Evolutionary conservation across 2,797 vertebrate species (phyloP).

Genomic region (Ataeniobius toweri): DNA sequence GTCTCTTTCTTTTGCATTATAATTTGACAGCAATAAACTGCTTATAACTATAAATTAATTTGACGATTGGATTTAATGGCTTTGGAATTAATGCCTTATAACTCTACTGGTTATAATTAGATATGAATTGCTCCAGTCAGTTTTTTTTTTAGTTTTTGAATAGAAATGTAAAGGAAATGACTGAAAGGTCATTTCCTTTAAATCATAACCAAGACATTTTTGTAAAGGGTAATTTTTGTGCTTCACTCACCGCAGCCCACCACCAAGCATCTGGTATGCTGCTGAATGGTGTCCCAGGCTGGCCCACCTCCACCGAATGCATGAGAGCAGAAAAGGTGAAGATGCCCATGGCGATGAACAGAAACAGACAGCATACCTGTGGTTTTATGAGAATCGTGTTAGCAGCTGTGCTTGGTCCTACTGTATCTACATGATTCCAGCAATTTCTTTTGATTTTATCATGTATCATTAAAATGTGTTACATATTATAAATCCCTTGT

Average conservation of each 20-base stretch:
- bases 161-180: too few relatives aligned
- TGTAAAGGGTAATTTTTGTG: slow-evolving; percentile 5
- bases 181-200: not conserved
- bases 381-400: slow-evolving; percentile 14
- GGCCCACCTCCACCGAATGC: slow-evolving; percentile 90
- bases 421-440: not conserved
- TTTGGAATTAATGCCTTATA: not conserved
- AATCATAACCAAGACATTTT: not conserved
- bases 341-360: slow-evolving; percentile 93
- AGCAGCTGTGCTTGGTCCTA: not conserved
- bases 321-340: slow-evolving; percentile 93
- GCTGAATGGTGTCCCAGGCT: slow-evolving; percentile 88
- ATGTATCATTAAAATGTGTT: not conserved
- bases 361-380: slow-evolving; percentile 89
- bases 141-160: too few relatives aligned
- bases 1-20: not conserved
- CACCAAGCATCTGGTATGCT: slow-evolving; percentile 92
- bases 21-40: not conserved
- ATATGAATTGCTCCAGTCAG: not conserved
- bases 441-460: not conserved
- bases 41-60: not conserved
- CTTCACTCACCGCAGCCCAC: slow-evolving; percentile 90
- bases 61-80: not conserved
- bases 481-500: not conserved
- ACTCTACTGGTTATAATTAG: not conserved